Evolutionary conservation across 2,888 invertebrate species (phyloP).

Genomic region (Tridacna gigas): DNA sequence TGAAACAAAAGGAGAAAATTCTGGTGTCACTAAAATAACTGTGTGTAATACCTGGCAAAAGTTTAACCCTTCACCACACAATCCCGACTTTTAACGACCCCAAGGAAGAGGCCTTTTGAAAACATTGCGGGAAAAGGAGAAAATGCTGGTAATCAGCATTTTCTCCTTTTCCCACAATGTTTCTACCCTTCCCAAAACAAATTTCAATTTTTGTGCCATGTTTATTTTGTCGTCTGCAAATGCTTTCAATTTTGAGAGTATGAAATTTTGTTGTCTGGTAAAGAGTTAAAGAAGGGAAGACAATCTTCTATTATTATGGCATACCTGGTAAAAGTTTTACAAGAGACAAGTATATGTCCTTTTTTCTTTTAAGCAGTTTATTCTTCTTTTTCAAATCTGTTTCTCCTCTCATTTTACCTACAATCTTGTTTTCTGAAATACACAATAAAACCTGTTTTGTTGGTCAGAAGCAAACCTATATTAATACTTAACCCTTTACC

Average conservation of each 20-base stretch:
- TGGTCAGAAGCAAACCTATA: not conserved
- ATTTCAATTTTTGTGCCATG: not conserved
- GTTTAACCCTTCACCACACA: too few relatives aligned
- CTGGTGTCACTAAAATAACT: too few relatives aligned
- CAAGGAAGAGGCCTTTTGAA: too few relatives aligned
- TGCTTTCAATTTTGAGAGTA: not conserved
- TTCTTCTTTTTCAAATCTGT: conserved; percentile 28
- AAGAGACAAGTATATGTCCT: conserved; percentile 60
- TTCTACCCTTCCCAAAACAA: too few relatives aligned
- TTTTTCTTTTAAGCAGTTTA: conserved; percentile 46
- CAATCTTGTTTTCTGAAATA: conserved; percentile 54
- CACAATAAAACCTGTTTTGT: not conserved
- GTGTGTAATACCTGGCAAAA: too few relatives aligned
- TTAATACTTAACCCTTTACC: not conserved
- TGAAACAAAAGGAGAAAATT: too few relatives aligned
- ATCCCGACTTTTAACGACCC: too few relatives aligned
- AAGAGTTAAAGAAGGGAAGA: too few relatives aligned
- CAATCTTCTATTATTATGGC: too few relatives aligned
- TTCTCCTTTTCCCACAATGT: not conserved
- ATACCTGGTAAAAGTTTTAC: conserved; percentile 71
- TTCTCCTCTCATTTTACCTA: conserved; percentile 22
- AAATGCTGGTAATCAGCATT: not conserved
- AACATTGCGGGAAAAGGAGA: too few relatives aligned
- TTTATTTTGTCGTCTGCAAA: not conserved
- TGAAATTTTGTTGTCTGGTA: too few relatives aligned